phyloP scores from a whole-genome alignment of 2,797 vertebrate species.

The Sebastes hopkinsi region DNA sequence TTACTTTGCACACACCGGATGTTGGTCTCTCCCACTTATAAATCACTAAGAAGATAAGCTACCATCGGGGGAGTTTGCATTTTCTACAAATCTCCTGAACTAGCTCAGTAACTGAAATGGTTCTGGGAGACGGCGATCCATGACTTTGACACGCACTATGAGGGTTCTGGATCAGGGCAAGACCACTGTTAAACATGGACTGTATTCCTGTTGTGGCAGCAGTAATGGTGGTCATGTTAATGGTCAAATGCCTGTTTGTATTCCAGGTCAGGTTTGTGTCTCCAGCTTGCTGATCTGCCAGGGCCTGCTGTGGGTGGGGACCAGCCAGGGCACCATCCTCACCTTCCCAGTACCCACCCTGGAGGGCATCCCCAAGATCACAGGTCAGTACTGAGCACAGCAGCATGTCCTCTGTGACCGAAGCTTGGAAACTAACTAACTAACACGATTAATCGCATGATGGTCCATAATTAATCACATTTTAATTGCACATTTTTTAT shows the following conservation, averaged over 20 bases:
- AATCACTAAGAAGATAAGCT: neutral
- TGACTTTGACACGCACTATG: neutral
- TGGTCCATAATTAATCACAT: too few relatives aligned
- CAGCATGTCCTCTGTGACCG: too few relatives aligned
- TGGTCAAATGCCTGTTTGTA: neutral
- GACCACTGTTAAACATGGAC: neutral
- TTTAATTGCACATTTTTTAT: too few relatives aligned
- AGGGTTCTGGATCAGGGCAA: neutral
- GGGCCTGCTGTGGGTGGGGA: conserved; percentile 93
- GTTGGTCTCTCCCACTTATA: neutral
- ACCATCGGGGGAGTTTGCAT: neutral
- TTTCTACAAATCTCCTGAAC: neutral
- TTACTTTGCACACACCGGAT: neutral
- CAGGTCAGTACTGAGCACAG: conserved; percentile 76
- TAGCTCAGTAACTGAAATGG: neutral
- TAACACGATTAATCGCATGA: too few relatives aligned
- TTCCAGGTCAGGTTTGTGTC: conserved; percentile 84
- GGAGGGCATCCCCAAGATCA: conserved; percentile 96
- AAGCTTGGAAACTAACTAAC: too few relatives aligned
- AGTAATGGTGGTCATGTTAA: neutral
- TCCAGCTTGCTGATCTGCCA: conserved; percentile 91
- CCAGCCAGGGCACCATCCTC: conserved; percentile 88
- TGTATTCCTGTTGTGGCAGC: neutral
- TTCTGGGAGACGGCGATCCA: neutral
- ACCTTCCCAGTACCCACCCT: conserved; percentile 89